Conservation (phyloP, 2,113 vertebrate genomes). For the Pseudopodoces humilis region DNA sequence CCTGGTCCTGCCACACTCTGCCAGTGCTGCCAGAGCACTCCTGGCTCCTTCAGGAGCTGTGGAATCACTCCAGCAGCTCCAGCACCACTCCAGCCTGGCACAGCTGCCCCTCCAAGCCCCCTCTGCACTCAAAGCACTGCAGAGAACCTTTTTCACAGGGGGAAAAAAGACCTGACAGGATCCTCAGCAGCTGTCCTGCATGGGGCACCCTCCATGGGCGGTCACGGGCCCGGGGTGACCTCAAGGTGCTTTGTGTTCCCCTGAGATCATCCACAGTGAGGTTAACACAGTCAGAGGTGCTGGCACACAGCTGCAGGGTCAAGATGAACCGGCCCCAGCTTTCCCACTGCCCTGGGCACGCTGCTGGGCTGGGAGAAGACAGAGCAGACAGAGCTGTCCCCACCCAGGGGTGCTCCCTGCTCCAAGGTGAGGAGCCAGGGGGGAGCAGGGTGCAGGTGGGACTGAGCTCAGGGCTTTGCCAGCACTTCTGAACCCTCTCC, state of each 20-base stretch:
- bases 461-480: background rate
- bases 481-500: accelerated
- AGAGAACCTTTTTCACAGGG: background rate
- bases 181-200: background rate
- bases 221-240: background rate
- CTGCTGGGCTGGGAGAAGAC: background rate
- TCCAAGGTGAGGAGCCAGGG: background rate
- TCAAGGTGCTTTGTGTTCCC: background rate
- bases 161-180: accelerated
- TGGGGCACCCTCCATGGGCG: background rate
- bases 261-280: accelerated
- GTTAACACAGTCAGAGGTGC: background rate
- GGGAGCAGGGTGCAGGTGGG: background rate
- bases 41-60: background rate
- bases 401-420: background rate
- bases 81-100: background rate
- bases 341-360: accelerated
- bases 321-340: background rate
- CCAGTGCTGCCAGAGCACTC: accelerated
- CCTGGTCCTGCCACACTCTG: background rate
- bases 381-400: background rate
- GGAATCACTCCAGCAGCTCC: background rate
- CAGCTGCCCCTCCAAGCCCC: background rate
- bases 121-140: background rate
- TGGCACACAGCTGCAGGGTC: background rate